phyloP scores from a whole-genome alignment of 2,113 vertebrate species.

The Chaetorhynchus papuensis region DNA sequence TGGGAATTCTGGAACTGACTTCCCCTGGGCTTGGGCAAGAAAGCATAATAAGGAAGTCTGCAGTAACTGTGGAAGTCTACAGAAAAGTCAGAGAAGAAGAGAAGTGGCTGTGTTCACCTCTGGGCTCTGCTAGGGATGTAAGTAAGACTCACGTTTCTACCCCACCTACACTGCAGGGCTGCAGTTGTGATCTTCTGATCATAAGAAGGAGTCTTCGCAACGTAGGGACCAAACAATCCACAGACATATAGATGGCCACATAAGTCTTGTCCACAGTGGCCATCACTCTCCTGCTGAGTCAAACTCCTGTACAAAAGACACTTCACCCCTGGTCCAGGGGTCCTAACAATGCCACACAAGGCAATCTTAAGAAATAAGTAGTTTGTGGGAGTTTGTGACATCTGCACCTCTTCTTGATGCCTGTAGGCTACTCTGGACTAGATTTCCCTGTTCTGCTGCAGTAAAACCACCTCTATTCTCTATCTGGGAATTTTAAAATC shows the following conservation, averaged over 20 bases:
- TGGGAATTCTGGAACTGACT: not conserved
- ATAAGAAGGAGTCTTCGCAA: not conserved
- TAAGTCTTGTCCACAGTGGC: not conserved
- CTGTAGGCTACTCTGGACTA: not conserved
- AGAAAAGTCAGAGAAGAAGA: not conserved
- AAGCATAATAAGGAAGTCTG: not conserved
- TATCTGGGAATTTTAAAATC: not conserved
- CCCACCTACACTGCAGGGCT: not conserved
- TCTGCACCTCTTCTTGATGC: not conserved
- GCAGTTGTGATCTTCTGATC: not conserved
- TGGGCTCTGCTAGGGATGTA: not conserved
- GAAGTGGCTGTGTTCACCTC: not conserved
- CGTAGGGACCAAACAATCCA: not conserved
- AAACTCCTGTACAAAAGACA: not conserved
- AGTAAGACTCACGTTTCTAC: not conserved
- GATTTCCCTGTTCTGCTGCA: not conserved
- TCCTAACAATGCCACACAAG: not conserved
- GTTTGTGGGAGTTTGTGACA: not conserved
- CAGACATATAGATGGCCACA: not conserved
- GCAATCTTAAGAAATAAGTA: not conserved
- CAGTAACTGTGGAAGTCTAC: not conserved
- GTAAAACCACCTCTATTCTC: not conserved
- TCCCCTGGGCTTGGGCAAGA: not conserved
- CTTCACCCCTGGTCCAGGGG: fast-evolving
- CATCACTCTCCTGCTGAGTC: not conserved